phyloP scores from a whole-genome alignment of 2,797 vertebrate species.

The Pseudocheirus occidentalis region DNA sequence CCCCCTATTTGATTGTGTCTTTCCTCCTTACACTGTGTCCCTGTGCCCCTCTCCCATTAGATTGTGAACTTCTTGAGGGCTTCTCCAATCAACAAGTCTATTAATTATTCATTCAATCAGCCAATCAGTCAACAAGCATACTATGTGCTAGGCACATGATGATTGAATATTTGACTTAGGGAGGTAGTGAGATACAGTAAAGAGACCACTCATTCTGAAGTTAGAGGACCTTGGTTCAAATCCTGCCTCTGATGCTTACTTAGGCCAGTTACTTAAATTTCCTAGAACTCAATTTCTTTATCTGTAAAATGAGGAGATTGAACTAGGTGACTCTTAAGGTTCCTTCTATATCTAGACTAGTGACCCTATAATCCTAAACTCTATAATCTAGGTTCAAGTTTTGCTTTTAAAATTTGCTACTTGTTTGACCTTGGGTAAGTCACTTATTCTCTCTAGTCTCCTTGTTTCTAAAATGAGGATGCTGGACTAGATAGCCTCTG shows the following conservation, averaged over 20 bases:
- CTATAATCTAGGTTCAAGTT: not conserved
- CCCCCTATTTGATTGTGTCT: not conserved
- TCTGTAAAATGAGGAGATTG: constrained; percentile 2
- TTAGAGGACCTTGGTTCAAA: not conserved
- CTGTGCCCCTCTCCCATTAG: not conserved
- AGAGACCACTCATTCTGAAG: not conserved
- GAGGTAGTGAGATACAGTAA: not conserved
- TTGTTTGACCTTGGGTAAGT: not conserved
- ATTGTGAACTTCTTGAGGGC: not conserved
- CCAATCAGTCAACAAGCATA: constrained; percentile 6
- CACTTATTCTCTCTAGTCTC: not conserved
- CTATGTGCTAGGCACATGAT: not conserved
- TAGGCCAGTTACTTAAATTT: constrained; percentile 4
- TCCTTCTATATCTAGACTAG: not conserved
- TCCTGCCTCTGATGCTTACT: not conserved
- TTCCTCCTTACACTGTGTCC: not conserved
- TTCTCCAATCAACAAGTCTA: not conserved
- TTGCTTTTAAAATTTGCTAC: not conserved
- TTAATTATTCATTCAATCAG: constrained; percentile 21
- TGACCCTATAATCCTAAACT: not conserved
- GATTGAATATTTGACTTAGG: not conserved
- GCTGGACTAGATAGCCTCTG: not conserved
- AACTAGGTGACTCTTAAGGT: not conserved
- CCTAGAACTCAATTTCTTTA: not conserved
- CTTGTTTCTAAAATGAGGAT: not conserved